Conservation (phyloP, 2,113 vertebrate genomes). For the Furnarius figulus region DNA sequence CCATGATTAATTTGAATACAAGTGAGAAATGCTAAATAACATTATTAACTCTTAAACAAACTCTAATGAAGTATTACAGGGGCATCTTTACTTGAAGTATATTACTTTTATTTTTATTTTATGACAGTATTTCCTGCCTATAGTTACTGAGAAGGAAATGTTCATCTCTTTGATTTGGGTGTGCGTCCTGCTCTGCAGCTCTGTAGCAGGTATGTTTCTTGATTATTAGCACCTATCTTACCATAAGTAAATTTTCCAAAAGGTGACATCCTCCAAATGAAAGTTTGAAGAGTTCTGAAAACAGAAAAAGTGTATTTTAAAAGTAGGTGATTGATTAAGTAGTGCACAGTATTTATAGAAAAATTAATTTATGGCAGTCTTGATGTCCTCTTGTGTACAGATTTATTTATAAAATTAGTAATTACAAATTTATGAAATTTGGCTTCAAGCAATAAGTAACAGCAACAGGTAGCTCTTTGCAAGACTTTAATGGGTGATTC, state of each 20-base stretch:
- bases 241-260: not conserved
- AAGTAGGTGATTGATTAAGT: not conserved
- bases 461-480: not conserved
- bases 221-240: not conserved
- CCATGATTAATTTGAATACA: not conserved
- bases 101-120: not conserved
- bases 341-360: not conserved
- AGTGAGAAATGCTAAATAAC: not conserved
- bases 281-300: not conserved
- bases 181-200: not conserved
- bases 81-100: not conserved
- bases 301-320: not conserved
- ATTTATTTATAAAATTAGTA: not conserved
- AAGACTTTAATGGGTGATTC: not conserved
- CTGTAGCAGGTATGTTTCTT: constrained; percentile 37
- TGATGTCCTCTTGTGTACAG: not conserved
- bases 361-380: not conserved
- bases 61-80: not conserved
- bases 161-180: not conserved
- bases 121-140: not conserved
- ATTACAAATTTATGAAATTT: not conserved
- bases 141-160: constrained; percentile 3
- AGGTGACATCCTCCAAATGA: not conserved
- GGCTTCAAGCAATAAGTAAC: not conserved
- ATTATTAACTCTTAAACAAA: not conserved